Evolutionary conservation across 2,113 vertebrate species (phyloP).

Genomic region (Hiodon alosoides): DNA sequence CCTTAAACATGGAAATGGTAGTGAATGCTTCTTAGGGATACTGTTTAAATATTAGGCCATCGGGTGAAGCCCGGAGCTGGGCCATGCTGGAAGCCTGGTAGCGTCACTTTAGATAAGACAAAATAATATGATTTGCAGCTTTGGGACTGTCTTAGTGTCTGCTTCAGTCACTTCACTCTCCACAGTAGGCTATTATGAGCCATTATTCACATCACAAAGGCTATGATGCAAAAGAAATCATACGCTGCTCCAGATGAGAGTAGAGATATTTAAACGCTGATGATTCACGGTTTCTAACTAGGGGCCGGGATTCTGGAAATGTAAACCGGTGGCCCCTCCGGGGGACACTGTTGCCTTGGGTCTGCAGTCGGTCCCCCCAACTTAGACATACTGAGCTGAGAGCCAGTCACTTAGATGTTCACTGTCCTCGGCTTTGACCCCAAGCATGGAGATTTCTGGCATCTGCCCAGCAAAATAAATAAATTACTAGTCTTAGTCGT

Average conservation of each 20-base stretch:
- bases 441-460: too few species aligned
- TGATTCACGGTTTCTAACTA: not conserved
- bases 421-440: too few species aligned
- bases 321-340: too few species aligned
- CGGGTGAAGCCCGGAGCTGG: not conserved
- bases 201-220: not conserved
- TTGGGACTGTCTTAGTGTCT: slow-evolving; percentile 12
- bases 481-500: too few species aligned
- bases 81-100: not conserved
- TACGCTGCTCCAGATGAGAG: not conserved
- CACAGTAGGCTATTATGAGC: not conserved
- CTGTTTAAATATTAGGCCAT: not conserved
- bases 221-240: too few species aligned
- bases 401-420: too few species aligned
- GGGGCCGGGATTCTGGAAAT: too few species aligned
- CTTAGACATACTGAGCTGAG: too few species aligned
- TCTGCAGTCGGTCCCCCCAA: too few species aligned
- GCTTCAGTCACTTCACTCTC: slow-evolving; percentile 10
- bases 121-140: slow-evolving; percentile 9
- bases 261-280: not conserved
- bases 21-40: slow-evolving; percentile 2
- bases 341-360: too few species aligned
- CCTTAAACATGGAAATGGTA: not conserved
- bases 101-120: slow-evolving; percentile 21
- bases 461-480: too few species aligned